Evolutionary conservation across 2,797 vertebrate species (phyloP), one percentile per base, ranked within the genome.

Genomic region (Premnoplex brunnescens): DNA sequence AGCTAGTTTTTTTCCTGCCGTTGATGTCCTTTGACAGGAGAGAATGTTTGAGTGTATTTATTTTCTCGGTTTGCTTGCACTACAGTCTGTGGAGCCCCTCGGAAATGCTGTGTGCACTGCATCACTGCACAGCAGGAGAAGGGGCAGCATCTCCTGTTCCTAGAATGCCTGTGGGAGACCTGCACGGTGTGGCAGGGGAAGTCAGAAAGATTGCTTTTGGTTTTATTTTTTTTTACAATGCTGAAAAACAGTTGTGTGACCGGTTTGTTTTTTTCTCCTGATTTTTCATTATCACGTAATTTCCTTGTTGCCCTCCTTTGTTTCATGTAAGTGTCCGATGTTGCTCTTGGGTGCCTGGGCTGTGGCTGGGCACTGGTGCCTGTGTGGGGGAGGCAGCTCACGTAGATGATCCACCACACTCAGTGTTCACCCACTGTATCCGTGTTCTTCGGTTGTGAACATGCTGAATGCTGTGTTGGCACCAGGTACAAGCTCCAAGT

Each of bases 31-130:
- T 95, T 93, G 92, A 74, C 95, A 88, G 95, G 88, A 91, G 76
- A 86, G 89, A 91, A 90, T 80, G 75, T 82, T 91, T 14, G 90
- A 94, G 56, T 73, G 59, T 97, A 96, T 97, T 97, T 96, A 97
- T 97, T 97, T 94, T 95, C 85, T 81, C 69, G 8, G 92, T 91
- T 96, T 91, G 93, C 96, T 97, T 97, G 97, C 96, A 94, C 95
- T 97, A 86, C 93, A 93, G 88, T 91, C 90, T 76, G 14, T 78
- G 93, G 92, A 94, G 69, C 86, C 87, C 95, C 91, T 95, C 49
- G 74, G 95, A 93, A 90, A 85, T 64, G 76, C 80, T 86, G 58
- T 92, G 67, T 95, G 91, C 90, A 80, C 76, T 75, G 72, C 95
- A 93, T 90, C 74, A 56, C 94, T 92, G 88, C 92, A 67, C 89